Base-by-base conservation (phyloP, 2,888 invertebrate genomes). In the Drosophila longiperda region DNA sequence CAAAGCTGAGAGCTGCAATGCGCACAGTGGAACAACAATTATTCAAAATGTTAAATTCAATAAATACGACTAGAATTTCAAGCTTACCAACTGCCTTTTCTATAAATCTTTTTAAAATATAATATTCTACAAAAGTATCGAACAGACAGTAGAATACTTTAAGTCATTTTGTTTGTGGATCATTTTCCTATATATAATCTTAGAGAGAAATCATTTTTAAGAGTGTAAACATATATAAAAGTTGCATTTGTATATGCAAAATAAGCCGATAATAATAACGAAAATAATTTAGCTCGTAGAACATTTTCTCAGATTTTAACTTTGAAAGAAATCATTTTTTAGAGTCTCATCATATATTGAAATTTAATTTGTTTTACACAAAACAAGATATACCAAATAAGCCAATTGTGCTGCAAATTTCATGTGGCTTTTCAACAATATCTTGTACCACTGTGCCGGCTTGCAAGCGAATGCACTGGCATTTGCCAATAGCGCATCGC, bases 401-500 rank as follows among this genome's bases (percentile, higher is more conserved):
- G 29, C 29, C 5, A 6, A 8, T 52, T 33, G 0, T 9, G 2
- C 9, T 5, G 9, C 11, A 5, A 34, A 32, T 54, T 48, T 48
- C 8, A 17, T n/a, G 15, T 5, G 7, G 0, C 6, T 20, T 34
- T 32, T 36, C 1, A 1, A 9, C 0, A 1, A 1, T 0, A 11
- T 9, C 2, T 55, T 61, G 67, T 33, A 0, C 55, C 73, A 73
- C 54, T 60, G 80, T 82, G 29, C 40, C 9, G 45, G 15, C 5
- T 15, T 12, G 20, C 6, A 61, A 52, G 3, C 54, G 61, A 60
- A 60, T 62, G 73, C 75, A 57, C 38, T 63, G 64, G 54, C 66
- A 50, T 67, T 70, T 70, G 76, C 66, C 79, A 68, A 77, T 82
- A 72, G 90, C 75, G 85, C 91, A 91, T 88, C 84, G 80, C 84